Evolutionary conservation across 2,113 vertebrate genomes (phyloP).

Genomic region (Megalops atlanticus): DNA sequence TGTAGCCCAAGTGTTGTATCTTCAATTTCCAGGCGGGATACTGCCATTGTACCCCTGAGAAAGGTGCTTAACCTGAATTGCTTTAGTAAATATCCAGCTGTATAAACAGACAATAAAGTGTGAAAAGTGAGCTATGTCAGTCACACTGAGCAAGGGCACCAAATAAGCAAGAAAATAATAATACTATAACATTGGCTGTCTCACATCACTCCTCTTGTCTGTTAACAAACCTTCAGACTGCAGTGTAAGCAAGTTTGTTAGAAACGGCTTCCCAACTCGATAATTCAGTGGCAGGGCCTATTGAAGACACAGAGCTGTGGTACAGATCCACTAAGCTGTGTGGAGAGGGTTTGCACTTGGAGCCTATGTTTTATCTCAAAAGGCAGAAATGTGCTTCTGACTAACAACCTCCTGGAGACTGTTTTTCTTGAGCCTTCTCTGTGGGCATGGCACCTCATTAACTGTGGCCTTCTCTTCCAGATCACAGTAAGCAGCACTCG

Average conservation of each 20-base stretch:
- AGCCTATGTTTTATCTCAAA: background rate
- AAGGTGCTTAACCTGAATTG: background rate
- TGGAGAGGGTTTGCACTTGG: no score
- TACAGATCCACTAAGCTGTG: background rate
- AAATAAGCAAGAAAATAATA: background rate
- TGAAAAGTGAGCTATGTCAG: no score
- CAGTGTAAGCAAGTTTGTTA: no score
- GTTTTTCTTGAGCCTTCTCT: background rate
- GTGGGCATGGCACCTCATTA: background rate
- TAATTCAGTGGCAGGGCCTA: background rate
- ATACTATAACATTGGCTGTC: background rate
- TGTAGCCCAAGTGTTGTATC: background rate
- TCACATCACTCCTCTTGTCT: background rate
- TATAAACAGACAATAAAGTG: background rate
- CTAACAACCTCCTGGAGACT: background rate
- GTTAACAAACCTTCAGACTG: background rate
- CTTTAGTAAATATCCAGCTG: background rate
- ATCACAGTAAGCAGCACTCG: background rate
- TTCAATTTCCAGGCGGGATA: background rate
- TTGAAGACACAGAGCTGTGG: background rate
- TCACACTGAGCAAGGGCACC: no score
- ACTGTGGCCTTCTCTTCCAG: background rate
- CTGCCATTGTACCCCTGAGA: background rate
- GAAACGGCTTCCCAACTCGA: background rate
- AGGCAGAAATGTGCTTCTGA: background rate